Percentiles rank a stretch among this genome's conserved stretches.
phyloP scores from a whole-genome alignment of 2,113 vertebrate genomes.

The Rousettus leschenaultii region DNA sequence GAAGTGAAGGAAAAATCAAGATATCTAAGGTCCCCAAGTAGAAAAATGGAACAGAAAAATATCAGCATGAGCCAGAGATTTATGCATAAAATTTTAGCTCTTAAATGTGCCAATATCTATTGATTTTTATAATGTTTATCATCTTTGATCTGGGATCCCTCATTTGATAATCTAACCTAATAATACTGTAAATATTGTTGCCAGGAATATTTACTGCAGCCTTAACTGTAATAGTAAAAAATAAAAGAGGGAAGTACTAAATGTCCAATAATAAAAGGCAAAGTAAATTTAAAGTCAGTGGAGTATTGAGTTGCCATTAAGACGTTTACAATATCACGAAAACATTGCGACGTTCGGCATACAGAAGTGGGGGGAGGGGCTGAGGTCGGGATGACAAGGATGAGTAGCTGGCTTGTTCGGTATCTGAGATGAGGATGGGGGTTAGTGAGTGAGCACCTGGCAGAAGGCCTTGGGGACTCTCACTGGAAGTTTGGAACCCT shows the following conservation, averaged over 20 bases:
- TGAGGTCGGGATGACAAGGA: background rate
- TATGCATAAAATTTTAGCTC: background rate
- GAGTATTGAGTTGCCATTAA: background rate
- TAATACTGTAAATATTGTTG: background rate
- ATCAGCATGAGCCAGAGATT: background rate
- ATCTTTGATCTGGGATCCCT: background rate
- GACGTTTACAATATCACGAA: background rate
- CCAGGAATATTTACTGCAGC: background rate
- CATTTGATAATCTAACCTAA: background rate
- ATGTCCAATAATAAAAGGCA: background rate
- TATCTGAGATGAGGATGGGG: background rate
- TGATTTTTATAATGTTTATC: background rate
- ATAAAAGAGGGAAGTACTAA: background rate
- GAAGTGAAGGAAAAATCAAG: slow-evolving; percentile 19
- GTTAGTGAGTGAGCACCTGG: background rate
- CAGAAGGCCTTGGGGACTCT: background rate
- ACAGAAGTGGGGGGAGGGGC: background rate
- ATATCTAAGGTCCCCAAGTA: background rate
- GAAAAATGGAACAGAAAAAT: background rate
- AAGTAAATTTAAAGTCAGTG: background rate
- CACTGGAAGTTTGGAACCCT: background rate
- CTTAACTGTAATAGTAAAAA: background rate
- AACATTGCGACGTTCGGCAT: background rate
- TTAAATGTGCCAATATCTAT: background rate
- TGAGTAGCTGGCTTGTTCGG: background rate